Percentiles rank a stretch among this genome's conserved stretches.
Evolutionary conservation across 2,888 invertebrate species (phyloP).

Genomic region (Subacronicta megacephala): DNA sequence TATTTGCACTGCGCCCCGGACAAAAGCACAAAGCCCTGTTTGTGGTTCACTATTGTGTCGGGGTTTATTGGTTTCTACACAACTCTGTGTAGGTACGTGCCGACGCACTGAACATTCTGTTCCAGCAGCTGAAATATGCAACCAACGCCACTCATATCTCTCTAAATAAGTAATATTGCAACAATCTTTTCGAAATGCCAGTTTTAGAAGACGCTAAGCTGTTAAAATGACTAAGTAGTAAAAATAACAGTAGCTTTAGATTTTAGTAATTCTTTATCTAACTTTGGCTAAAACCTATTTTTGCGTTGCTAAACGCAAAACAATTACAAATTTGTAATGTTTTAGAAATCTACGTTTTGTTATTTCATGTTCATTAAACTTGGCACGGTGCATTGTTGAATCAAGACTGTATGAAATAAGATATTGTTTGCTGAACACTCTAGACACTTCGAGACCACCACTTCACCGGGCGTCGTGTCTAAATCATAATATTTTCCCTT

Average conservation of each 20-base stretch:
- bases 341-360: slow-evolving; percentile 24
- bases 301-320: no score
- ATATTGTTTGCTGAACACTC: slow-evolving; percentile 73
- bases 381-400: slow-evolving; percentile 41
- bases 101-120: slow-evolving; percentile 32
- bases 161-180: slow-evolving; percentile 30
- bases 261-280: no score
- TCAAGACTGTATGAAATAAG: slow-evolving; percentile 64
- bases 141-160: slow-evolving; percentile 18
- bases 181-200: slow-evolving; percentile 27
- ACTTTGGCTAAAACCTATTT: no score
- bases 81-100: slow-evolving; percentile 66
- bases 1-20: slow-evolving; percentile 74
- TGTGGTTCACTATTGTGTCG: slow-evolving; percentile 76
- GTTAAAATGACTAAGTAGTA: slow-evolving; percentile 15
- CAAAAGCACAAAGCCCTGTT: slow-evolving; percentile 77
- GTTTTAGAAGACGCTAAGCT: slow-evolving; percentile 5
- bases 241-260: slow-evolving; percentile 33
- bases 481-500: slow-evolving; percentile 57
- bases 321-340: no score
- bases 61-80: slow-evolving; percentile 76
- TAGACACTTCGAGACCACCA: slow-evolving; percentile 58
- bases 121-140: slow-evolving; percentile 29
- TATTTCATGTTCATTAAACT: slow-evolving; percentile 46
- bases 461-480: slow-evolving; percentile 34